Evolutionary conservation across 2,797 vertebrate genomes (phyloP).

Genomic region (Cossypha polioptera): DNA sequence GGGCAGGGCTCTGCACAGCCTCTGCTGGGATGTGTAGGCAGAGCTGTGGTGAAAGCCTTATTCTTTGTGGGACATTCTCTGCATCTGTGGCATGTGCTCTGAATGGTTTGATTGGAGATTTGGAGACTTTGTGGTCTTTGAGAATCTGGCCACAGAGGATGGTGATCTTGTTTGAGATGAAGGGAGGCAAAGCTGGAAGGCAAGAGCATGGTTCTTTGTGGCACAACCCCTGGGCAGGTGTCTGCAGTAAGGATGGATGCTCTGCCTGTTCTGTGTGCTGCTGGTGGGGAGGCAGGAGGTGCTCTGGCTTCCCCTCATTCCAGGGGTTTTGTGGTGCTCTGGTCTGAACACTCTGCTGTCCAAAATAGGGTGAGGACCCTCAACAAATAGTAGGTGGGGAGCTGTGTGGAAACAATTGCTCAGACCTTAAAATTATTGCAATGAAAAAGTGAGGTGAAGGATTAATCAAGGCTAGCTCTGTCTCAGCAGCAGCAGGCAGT

Average conservation of each 20-base stretch:
- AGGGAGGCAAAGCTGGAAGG: neutral
- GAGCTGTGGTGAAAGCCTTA: neutral
- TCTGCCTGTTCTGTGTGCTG: accelerated
- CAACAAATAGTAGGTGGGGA: neutral
- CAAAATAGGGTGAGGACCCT: neutral
- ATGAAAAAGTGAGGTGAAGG: neutral
- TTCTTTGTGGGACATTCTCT: neutral
- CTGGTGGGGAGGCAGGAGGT: neutral
- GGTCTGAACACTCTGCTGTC: neutral
- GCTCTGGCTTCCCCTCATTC: neutral
- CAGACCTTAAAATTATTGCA: neutral
- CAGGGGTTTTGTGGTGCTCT: accelerated
- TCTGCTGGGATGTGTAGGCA: neutral
- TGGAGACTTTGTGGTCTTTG: neutral
- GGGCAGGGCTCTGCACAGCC: neutral
- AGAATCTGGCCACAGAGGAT: neutral
- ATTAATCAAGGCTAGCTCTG: neutral
- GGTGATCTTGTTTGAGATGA: neutral
- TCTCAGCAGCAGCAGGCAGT: neutral
- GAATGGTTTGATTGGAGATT: neutral
- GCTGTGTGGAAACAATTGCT: neutral
- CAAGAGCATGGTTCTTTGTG: accelerated
- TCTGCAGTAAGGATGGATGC: neutral
- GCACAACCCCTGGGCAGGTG: accelerated
- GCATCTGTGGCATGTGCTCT: neutral